Base-by-base conservation (phyloP, 1,140 invertebrate genomes). In the Spodoptera frugiperda region DNA sequence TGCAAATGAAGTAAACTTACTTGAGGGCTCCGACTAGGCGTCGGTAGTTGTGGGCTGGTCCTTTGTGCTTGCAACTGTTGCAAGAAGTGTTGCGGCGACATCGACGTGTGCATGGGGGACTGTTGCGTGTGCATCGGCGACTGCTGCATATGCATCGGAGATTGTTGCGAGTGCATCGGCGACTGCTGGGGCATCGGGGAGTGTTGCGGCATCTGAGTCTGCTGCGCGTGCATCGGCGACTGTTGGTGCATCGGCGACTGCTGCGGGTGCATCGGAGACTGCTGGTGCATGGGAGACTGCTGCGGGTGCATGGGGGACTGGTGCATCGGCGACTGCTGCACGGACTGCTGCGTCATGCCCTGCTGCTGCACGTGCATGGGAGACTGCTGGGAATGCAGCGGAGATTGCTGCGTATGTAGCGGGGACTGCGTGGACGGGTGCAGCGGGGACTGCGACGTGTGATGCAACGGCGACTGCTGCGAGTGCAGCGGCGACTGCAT, bases 401-500 rank as follows among this genome's bases (percentile, higher is more conserved):
- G 92, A 2, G 92, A 92, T 77, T 94, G 94, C 78, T 95, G 94
- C 11, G 93, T 91, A 53, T 94, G 92, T 6, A 87, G 84, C 4
- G 92, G 87, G 11, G 94, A 95, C 71, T 95, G 95, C 39, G 92
- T 90, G 74, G 89, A 95, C 25, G 92, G 92, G 82, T 95, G 94
- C 33, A 94, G 77, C 53, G 95, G 95, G n/a, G 94, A 92, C 46
- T 95, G 92, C 75, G 95, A 95, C 59, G 94, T 95, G 80, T 95
- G 95, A 57, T 93, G 91, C 63, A 93, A 71, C 10, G 91, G 92
- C 21, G 91, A 92, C 72, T 95, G 86, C 82, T 95, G 95, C 49
- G 95, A 95, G 79, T 95, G 95, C 74, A 94, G 76, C 17, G 94
- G 93, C 53, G 95, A 90, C 75, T 95, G 95, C 84, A 95, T 94